Evolutionary conservation across 2,113 vertebrate genomes (phyloP).

Genomic region (Taurulus bubalis): DNA sequence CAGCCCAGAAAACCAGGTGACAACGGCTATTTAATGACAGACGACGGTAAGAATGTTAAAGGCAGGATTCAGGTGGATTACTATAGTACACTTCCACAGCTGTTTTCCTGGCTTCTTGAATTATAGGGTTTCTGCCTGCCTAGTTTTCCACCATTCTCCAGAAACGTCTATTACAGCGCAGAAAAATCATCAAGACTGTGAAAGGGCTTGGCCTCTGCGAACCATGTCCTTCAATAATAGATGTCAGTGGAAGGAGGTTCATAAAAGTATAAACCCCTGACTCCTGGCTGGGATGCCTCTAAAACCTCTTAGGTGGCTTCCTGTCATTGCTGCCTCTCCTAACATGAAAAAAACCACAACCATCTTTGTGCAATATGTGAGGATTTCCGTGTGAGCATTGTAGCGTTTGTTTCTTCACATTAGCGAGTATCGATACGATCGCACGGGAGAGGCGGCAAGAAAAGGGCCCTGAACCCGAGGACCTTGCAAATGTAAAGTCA

Average conservation of each 20-base stretch:
- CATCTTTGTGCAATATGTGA: neutral
- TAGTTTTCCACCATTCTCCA: constrained; percentile 35
- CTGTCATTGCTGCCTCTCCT: constrained; percentile 24
- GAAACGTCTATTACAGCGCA: constrained; percentile 59
- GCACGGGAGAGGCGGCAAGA: neutral
- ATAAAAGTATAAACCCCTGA: constrained; percentile 80
- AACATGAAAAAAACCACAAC: constrained; percentile 5
- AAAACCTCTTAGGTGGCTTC: constrained; percentile 44
- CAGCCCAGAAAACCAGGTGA: constrained; percentile 65
- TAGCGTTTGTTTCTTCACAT: neutral
- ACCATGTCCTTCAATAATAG: constrained; percentile 79
- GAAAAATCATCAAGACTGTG: constrained; percentile 62
- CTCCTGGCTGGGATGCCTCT: constrained; percentile 48
- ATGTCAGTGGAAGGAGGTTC: constrained; percentile 75
- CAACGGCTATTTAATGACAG: constrained; percentile 77
- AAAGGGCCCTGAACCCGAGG: constrained; percentile 47
- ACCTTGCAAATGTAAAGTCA: constrained; percentile 68
- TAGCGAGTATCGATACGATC: neutral
- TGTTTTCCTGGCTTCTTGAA: constrained; percentile 67
- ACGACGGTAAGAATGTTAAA: constrained; percentile 76
- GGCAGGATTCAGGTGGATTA: constrained; percentile 55
- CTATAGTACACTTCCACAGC: constrained; percentile 60
- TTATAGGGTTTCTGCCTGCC: constrained; percentile 57
- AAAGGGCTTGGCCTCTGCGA: constrained; percentile 68
- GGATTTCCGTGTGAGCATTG: neutral